Percentiles rank a stretch among this genome's conserved stretches.
phyloP scores from a whole-genome alignment of 53 echinoderm and acorn worm species.

The Holothuria scabra region DNA sequence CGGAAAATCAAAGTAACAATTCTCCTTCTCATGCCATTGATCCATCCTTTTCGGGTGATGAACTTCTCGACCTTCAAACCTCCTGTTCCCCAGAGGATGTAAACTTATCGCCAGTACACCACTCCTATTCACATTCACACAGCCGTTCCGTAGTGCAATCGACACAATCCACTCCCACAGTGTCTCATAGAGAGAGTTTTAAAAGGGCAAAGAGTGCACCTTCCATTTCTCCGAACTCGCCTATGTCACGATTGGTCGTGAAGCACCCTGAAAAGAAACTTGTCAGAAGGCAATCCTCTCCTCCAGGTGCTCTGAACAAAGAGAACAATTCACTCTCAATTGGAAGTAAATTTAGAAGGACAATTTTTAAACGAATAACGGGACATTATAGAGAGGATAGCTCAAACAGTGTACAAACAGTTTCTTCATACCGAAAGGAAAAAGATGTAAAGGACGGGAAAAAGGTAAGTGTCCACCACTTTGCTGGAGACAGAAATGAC shows the following conservation, averaged over 20 bases:
- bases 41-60: no score
- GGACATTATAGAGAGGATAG: slow-evolving; percentile 63
- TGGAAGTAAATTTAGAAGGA: slow-evolving; percentile 65
- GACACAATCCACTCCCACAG: slow-evolving; percentile 63
- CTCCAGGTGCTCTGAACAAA: slow-evolving; percentile 46
- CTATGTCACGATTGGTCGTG: slow-evolving; percentile 49
- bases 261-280: slow-evolving; percentile 71
- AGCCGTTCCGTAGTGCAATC: slow-evolving; percentile 36
- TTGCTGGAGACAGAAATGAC: slow-evolving; percentile 26
- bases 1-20: no score
- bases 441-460: neutral
- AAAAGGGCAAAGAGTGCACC: slow-evolving; percentile 65
- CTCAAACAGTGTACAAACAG: slow-evolving; percentile 34
- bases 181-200: slow-evolving; percentile 66
- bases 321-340: slow-evolving; percentile 46
- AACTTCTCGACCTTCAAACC: no score
- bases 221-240: slow-evolving; percentile 60
- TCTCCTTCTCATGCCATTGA: no score
- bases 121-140: slow-evolving; percentile 19
- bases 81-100: neutral
- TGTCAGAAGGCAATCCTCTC: slow-evolving; percentile 68
- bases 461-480: slow-evolving; percentile 20
- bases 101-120: slow-evolving; percentile 2
- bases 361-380: slow-evolving; percentile 84
- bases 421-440: neutral